These are phyloP conservation scores for Mythimna albipuncta DNA, from an alignment of 2,888 invertebrate genomes.

Conservation along the genomic window DNA sequence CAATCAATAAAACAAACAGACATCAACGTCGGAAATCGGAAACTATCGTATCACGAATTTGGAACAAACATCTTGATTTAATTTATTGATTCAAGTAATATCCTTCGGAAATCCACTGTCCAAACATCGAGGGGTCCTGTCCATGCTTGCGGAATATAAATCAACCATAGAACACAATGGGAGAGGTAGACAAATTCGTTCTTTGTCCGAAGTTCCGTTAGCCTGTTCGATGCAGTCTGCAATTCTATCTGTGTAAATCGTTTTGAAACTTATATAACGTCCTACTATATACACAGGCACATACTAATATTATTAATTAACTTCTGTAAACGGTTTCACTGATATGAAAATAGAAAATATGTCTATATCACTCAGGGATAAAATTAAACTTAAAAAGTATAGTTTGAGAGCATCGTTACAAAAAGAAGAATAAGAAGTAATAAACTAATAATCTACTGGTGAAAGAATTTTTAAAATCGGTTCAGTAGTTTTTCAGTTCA, in stretches of 20 bases:
- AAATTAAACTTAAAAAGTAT: too few relatives aligned
- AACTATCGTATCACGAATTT: constrained; percentile 16
- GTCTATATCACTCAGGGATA: too few relatives aligned
- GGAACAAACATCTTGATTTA: constrained; percentile 32
- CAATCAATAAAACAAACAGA: constrained; percentile 6
- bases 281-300: too few relatives aligned
- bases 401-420: too few relatives aligned
- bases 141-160: constrained; percentile 34
- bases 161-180: constrained; percentile 26
- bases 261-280: neutral
- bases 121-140: constrained; percentile 36
- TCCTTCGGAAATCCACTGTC: constrained; percentile 36
- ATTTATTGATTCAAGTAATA: constrained; percentile 50
- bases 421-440: too few relatives aligned
- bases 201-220: constrained; percentile 11
- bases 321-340: too few relatives aligned
- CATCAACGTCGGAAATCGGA: constrained; percentile 20
- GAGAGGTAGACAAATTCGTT: constrained; percentile 11
- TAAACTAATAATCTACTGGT: too few relatives aligned
- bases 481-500: too few relatives aligned
- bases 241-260: constrained; percentile 5
- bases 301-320: too few relatives aligned
- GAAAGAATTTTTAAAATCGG: too few relatives aligned
- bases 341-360: too few relatives aligned
- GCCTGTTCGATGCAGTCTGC: constrained; percentile 4